Base-by-base conservation (phyloP, 2,113 vertebrate genomes). In the Silurus asotus region DNA sequence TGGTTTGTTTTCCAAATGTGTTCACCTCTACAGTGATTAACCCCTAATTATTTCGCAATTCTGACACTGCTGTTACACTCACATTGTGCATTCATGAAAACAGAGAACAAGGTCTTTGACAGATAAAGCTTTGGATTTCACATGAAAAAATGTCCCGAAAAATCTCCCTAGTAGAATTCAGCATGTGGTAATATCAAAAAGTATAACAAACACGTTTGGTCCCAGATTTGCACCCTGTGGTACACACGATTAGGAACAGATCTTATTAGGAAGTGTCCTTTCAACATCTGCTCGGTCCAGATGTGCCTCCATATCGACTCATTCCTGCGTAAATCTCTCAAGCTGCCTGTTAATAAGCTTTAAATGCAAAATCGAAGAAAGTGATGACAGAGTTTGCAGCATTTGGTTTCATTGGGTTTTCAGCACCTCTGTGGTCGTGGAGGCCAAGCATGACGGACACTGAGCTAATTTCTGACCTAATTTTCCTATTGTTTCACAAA, bases 341-440 rank as follows among this genome's bases (percentile, higher is more conserved):
- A 48, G 23, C 79, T 64, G 79, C 20, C 48, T 25, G 61, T 82
- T 82, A 82, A 65, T 15, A 8, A n/a, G 80, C 80, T 82, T 82
- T 65, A 82, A 77, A 76, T 58, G 20, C 58, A 64, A 77, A 11
- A 20, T 48, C 15, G 10, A 76, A 62, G 23, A 48, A 76, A 51
- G 56, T 64, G 72, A 64, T 77, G 59, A 77, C 83, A 84, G 37
- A 37, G 37, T 37, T 37, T 37, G 37, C 37, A 49, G 70, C 64
- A 75, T 25, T 45, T 90, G 87, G 61, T 84, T 90, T 79, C 87
- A 82, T 78, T 84, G 75, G 78, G 45, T 65, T 77, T 86, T 81
- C 62, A 65, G 53, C 82, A 75, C 53, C 28, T 86, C 14, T 14
- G 49, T n/a, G 28, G 45, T 28, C 20, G 53, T 37, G 20, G 9